These are phyloP conservation scores for Elanus axillaris DNA, from an alignment of 2,113 vertebrate species.

Conservation along the genomic window DNA sequence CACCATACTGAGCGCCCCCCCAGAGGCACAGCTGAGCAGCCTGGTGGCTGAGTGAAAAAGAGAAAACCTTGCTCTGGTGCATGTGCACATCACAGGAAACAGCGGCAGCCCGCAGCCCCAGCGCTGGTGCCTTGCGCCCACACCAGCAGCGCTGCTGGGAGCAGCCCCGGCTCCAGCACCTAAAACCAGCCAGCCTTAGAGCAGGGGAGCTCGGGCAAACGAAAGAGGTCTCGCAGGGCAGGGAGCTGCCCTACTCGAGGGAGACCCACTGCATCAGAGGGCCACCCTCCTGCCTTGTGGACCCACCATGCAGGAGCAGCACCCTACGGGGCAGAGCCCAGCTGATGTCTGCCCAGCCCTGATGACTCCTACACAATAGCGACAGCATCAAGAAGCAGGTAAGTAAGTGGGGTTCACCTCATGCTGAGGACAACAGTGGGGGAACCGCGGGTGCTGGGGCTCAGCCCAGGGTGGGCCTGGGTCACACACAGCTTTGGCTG, in stretches of 20 bases:
- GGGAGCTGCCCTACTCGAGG: not conserved
- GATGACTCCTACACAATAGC: rapidly evolving
- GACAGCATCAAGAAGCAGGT: not conserved
- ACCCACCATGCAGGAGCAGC: rapidly evolving
- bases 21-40: not conserved
- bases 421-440: no score
- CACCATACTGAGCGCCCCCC: rapidly evolving
- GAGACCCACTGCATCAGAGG: no score
- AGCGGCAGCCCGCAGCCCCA: not conserved
- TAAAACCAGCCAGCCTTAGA: not conserved
- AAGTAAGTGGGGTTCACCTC: not conserved
- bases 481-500: not conserved
- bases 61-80: rapidly evolving
- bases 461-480: no score
- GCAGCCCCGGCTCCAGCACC: not conserved
- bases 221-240: rapidly evolving
- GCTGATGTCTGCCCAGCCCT: not conserved
- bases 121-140: not conserved
- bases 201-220: rapidly evolving
- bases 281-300: not conserved
- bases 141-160: rapidly evolving
- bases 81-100: not conserved
- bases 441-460: no score
- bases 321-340: not conserved
- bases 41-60: not conserved